Percentiles rank a stretch among this genome's conserved stretches.
Evolutionary conservation across 2,797 vertebrate species (phyloP).

Genomic region (Antrozous pallidus): DNA sequence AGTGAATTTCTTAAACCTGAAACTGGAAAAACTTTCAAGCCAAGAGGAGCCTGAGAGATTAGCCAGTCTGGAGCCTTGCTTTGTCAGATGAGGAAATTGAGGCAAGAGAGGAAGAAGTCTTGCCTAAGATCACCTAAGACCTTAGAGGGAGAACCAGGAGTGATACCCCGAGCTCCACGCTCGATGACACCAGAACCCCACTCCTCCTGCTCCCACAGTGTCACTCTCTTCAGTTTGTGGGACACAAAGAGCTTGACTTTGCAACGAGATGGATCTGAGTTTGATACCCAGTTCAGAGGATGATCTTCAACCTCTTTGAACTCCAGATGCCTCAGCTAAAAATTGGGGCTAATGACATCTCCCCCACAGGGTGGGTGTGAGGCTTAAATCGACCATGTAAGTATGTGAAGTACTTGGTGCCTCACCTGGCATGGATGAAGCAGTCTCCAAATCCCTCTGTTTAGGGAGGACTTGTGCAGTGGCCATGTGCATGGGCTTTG

Average conservation of each 20-base stretch:
- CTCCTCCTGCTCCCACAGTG: too few species aligned
- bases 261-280: neutral
- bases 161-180: neutral
- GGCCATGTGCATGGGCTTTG: neutral
- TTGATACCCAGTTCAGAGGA: neutral
- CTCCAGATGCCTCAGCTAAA: neutral
- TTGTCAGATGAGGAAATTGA: neutral
- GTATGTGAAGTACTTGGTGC: neutral
- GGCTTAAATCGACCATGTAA: accelerated
- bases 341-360: neutral
- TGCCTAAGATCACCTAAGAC: neutral
- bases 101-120: neutral
- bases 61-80: neutral
- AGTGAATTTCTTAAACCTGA: neutral
- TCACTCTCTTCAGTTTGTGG: neutral
- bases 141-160: neutral
- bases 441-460: neutral
- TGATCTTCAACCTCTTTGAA: neutral
- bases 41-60: neutral
- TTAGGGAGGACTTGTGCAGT: neutral
- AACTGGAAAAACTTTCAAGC: neutral
- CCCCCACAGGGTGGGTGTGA: neutral
- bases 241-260: neutral
- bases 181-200: neutral
- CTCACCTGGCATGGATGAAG: neutral